These are phyloP conservation scores for Ailuropoda melanoleuca DNA, from an alignment of 2,113 vertebrate genomes.

Conservation along the genomic window DNA sequence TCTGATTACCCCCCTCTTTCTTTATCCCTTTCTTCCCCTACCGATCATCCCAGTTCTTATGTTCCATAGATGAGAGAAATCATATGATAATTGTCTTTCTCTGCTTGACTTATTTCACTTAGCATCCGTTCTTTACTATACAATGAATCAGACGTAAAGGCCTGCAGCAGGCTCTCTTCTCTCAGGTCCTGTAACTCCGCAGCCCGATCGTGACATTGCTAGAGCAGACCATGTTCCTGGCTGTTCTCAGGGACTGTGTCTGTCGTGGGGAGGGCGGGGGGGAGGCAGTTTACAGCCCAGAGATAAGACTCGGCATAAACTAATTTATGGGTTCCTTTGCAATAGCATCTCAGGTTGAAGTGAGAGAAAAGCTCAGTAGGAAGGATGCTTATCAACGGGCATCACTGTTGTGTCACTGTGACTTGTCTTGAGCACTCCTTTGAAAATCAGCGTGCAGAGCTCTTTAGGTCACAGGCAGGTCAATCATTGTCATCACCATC, in stretches of 20 bases:
- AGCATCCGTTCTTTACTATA: no score
- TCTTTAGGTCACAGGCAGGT: fast-evolving
- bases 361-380: neutral
- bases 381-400: neutral
- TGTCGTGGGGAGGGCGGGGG: neutral
- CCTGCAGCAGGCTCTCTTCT: no score
- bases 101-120: no score
- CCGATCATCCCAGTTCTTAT: no score
- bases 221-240: fast-evolving
- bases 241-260: neutral
- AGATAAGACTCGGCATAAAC: no score
- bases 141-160: neutral
- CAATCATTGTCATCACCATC: neutral
- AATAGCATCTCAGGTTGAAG: fast-evolving
- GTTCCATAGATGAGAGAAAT: no score
- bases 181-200: neutral
- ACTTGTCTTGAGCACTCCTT: fast-evolving
- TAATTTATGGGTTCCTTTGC: neutral
- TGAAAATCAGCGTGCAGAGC: neutral
- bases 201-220: fast-evolving
- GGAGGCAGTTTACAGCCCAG: neutral
- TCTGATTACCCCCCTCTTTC: no score
- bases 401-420: fast-evolving
- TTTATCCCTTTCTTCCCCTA: no score
- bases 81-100: no score